These are phyloP conservation scores for Rhizomys pruinosus DNA, from an alignment of 2,113 vertebrate genomes.

Conservation along the genomic window DNA sequence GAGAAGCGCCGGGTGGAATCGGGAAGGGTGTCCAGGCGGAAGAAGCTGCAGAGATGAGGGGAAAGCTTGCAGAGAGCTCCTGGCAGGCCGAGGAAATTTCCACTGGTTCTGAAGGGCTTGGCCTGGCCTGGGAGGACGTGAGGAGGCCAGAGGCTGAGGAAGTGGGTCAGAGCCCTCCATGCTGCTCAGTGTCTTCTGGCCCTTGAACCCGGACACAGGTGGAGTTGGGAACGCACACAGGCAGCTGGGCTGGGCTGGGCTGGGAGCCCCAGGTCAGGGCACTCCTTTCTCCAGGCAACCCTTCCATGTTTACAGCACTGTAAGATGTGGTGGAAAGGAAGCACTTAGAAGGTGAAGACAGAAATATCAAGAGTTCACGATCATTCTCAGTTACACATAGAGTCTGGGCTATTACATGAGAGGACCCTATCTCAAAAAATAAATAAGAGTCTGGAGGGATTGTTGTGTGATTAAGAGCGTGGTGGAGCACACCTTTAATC, in stretches of 20 bases:
- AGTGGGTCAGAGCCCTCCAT: neutral
- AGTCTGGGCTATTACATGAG: no score
- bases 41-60: slow-evolving; percentile 48
- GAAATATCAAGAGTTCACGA: no score
- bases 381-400: no score
- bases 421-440: no score
- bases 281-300: neutral
- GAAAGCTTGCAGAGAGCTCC: slow-evolving; percentile 33
- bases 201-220: neutral
- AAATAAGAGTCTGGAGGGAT: no score
- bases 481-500: no score
- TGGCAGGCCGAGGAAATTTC: slow-evolving; percentile 64
- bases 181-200: neutral
- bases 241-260: neutral
- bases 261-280: no score
- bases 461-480: no score
- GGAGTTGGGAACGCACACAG: neutral
- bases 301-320: neutral
- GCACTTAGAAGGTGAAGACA: no score
- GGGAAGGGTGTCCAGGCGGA: neutral
- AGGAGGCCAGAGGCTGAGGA: neutral
- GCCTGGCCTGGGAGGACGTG: neutral
- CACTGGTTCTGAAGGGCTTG: slow-evolving; percentile 9
- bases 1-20: neutral
- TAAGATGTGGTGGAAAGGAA: neutral